phyloP scores from a whole-genome alignment of 2,888 invertebrate species.

The Trichogramma evanescens region DNA sequence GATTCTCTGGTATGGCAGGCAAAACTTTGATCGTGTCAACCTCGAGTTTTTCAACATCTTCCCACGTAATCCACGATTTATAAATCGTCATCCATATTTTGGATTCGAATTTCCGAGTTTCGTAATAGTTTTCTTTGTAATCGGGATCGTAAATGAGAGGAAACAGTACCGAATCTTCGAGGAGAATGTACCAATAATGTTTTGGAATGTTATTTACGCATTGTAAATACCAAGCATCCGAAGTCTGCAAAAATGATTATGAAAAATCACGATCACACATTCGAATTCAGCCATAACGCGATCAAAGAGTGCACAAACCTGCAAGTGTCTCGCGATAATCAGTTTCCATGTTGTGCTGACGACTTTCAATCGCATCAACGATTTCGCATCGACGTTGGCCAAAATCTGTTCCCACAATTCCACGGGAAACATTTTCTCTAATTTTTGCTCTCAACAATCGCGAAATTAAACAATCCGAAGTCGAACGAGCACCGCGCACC shows the following conservation, averaged over 20 bases:
- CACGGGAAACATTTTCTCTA: conserved; percentile 29
- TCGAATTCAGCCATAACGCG: neutral
- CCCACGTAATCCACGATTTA: conserved; percentile 29
- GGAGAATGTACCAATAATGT: conserved; percentile 25
- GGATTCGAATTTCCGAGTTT: conserved; percentile 14
- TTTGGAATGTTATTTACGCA: conserved; percentile 31
- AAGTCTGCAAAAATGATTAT: conserved; percentile 21
- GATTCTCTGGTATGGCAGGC: conserved; percentile 19
- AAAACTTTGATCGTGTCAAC: conserved; percentile 8
- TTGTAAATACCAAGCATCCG: conserved; percentile 29
- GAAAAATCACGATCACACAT: neutral
- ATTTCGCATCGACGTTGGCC: conserved; percentile 24
- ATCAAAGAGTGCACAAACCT: conserved; percentile 22
- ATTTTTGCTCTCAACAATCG: no score
- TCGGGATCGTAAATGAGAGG: conserved; percentile 9
- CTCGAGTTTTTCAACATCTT: conserved; percentile 21
- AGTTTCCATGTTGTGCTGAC: conserved; percentile 30
- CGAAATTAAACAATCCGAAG: no score
- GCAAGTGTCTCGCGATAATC: conserved; percentile 25
- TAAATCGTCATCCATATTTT: conserved; percentile 29
- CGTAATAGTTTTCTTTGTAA: conserved; percentile 22
- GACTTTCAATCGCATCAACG: conserved; percentile 24
- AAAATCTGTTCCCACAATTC: conserved; percentile 37
- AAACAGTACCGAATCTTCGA: conserved; percentile 26
- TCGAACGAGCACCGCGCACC: no score